Conservation (phyloP, 2,797 vertebrate genomes). For the Neosalanx taihuensis region DNA sequence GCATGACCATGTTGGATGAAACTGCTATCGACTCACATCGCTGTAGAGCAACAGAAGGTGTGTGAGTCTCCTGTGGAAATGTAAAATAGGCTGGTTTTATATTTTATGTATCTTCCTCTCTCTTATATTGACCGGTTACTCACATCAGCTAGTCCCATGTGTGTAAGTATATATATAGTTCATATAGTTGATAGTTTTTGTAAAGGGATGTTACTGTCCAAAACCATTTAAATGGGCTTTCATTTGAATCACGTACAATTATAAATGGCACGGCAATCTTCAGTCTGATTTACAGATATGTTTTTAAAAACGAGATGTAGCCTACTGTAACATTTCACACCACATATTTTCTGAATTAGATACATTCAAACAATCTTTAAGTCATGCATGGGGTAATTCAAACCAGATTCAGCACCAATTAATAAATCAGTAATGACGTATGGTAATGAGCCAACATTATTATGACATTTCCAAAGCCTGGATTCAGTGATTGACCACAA, state of each 20-base stretch:
- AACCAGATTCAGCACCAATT: neutral
- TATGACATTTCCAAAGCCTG: neutral
- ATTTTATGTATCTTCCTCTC: neutral
- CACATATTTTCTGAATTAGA: neutral
- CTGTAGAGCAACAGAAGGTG: conserved; percentile 11
- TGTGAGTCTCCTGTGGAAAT: conserved; percentile 16
- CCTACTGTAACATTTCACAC: neutral
- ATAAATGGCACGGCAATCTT: no score
- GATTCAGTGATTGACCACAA: neutral
- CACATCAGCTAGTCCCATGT: neutral
- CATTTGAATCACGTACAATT: neutral
- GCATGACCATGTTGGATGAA: conserved; percentile 35
- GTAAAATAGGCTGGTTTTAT: neutral
- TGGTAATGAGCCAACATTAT: neutral
- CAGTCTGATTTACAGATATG: neutral
- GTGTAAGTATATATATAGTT: neutral
- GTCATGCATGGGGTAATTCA: neutral
- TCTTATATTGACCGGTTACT: neutral
- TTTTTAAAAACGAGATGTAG: no score
- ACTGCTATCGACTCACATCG: conserved; percentile 44
- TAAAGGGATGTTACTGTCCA: neutral
- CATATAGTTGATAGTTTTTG: neutral
- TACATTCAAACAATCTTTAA: neutral
- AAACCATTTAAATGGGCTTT: neutral
- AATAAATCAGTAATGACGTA: neutral